These are phyloP conservation scores for Creontiades dilutus DNA, from an alignment of 2,888 invertebrate species.

Conservation along the genomic window DNA sequence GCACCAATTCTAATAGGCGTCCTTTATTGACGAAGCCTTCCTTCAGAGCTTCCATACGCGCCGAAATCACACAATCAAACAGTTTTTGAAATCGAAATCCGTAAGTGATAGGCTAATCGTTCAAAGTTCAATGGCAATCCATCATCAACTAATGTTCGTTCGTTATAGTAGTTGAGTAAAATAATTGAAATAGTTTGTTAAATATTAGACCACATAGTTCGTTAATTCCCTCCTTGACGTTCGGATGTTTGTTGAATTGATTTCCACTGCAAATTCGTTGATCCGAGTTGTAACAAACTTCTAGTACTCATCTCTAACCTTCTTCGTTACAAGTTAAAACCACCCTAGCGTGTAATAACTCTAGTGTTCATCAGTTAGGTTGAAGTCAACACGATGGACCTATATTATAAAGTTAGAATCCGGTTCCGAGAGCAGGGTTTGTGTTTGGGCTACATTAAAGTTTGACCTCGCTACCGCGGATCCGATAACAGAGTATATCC, in stretches of 20 bases:
- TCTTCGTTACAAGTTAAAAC: background rate
- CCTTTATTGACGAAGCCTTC: no score
- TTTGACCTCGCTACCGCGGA: background rate
- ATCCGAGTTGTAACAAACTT: background rate
- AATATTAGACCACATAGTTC: no score
- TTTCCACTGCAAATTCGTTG: background rate
- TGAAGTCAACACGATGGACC: background rate
- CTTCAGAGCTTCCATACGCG: no score
- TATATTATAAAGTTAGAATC: slow-evolving; percentile 31
- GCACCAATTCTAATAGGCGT: no score
- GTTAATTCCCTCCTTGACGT: background rate
- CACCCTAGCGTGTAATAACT: background rate
- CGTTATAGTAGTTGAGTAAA: no score
- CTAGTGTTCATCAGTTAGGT: background rate
- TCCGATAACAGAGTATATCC: background rate
- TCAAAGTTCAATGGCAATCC: no score
- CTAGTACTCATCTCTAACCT: background rate
- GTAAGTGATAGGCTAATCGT: no score
- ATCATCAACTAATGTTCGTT: no score
- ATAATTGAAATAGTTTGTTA: no score
- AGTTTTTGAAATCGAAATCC: no score
- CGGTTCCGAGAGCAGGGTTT: background rate
- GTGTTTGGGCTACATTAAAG: slow-evolving; percentile 19
- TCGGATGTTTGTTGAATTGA: background rate
- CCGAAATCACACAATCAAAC: no score